Percentiles rank a stretch among this genome's conserved stretches.
Conservation (phyloP, 2,113 vertebrate genomes). For the Progne subis region DNA sequence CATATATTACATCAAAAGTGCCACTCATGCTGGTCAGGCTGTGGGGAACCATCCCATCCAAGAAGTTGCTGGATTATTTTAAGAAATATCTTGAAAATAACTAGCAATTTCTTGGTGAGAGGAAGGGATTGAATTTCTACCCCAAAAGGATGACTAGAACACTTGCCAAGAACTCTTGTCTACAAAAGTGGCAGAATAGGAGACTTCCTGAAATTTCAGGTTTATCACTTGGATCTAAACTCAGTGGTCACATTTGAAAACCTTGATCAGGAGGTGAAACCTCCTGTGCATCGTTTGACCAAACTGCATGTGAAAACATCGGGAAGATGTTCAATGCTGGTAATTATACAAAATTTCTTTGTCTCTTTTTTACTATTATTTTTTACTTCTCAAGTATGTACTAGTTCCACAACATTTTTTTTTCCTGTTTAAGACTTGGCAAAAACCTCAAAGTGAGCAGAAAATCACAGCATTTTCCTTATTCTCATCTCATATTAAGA, state of each 20-base stretch:
- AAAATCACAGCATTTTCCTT: conserved; percentile 35
- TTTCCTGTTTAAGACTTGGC: background rate
- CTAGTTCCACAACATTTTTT: background rate
- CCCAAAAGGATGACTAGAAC: background rate
- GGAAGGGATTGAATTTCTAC: background rate
- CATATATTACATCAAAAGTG: background rate
- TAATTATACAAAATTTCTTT: background rate
- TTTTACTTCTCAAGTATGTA: background rate
- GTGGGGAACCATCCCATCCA: background rate
- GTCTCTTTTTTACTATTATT: background rate
- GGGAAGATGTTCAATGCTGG: background rate
- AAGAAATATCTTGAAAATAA: background rate
- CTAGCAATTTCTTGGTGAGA: background rate
- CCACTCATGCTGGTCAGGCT: background rate
- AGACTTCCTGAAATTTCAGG: background rate
- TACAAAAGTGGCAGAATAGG: background rate
- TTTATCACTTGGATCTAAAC: background rate
- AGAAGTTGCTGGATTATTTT: background rate
- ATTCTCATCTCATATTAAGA: conserved; percentile 55
- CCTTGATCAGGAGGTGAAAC: background rate
- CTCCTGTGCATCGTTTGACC: background rate
- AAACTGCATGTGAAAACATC: background rate
- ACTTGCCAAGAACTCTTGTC: background rate
- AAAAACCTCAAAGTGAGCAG: conserved; percentile 6
- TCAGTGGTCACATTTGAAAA: background rate